These are phyloP conservation scores for Netelia virgata DNA, from an alignment of 2,888 invertebrate species.

Conservation along the genomic window DNA sequence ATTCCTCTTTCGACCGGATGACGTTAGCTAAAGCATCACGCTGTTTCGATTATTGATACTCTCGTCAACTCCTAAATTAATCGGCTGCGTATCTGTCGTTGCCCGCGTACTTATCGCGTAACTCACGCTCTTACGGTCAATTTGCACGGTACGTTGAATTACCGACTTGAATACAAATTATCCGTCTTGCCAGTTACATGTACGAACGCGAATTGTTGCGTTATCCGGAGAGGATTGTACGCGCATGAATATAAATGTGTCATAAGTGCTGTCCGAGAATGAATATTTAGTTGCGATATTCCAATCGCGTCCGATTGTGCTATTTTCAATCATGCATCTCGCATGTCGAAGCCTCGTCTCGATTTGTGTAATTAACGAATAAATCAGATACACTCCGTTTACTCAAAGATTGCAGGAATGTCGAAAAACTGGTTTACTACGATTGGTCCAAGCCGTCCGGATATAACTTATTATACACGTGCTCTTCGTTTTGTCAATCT, in stretches of 20 bases:
- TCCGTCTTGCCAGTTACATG: not conserved
- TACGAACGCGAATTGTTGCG: conserved; percentile 23
- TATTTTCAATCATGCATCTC: conserved; percentile 14
- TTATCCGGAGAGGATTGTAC: not conserved
- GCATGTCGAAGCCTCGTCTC: not conserved
- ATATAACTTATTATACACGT: not conserved
- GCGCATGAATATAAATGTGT: conserved; percentile 56
- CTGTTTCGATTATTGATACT: conserved; percentile 46
- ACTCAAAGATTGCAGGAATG: conserved; percentile 7
- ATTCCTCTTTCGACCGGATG: conserved; percentile 9
- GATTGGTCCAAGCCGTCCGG: not conserved
- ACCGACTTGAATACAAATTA: conserved; percentile 34
- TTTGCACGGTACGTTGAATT: conserved; percentile 12
- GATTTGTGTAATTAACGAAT: conserved; percentile 25
- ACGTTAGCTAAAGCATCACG: conserved; percentile 35
- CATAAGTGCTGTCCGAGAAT: conserved; percentile 2
- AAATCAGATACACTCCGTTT: not conserved
- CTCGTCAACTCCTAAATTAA: not conserved
- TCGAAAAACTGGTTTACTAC: conserved; percentile 9
- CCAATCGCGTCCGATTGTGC: not conserved
- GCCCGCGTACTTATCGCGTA: conserved; percentile 16
- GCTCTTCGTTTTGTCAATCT: not conserved
- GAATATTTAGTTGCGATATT: conserved; percentile 55
- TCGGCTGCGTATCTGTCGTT: not conserved
- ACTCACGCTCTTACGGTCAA: not conserved